Evolutionary conservation across 2,113 vertebrate species (phyloP), one percentile per base, ranked within the genome.

Genomic region (Eupsittula cactorum): DNA sequence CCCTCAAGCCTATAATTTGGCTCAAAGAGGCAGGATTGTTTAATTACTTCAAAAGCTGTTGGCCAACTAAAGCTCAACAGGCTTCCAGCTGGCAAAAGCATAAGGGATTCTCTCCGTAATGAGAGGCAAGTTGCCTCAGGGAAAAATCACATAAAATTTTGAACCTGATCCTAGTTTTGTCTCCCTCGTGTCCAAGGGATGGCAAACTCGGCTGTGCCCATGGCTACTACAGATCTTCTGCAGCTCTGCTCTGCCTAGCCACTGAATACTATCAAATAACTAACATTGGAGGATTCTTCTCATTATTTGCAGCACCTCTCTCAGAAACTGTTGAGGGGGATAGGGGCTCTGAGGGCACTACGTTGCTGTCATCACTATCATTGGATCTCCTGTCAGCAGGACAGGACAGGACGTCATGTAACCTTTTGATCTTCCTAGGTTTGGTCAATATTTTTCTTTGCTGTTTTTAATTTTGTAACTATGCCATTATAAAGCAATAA

Each of bases 11-110:
- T 84, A 21, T 84, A 78, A 93, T 95, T 89, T 96, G 90, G 88
- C 95, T 89, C 60, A 49, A 67, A 65, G 76, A 94, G 25, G 86
- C 77, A 92, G 63, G 89, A 86, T 82, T 91, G 73, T 82, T 91
- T 94, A 92, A 93, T 93, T 93, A 78, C 76, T 62, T 89, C 57
- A 93, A 91, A 94, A 65, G 62, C 83, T 92, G 73, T 88, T 94
- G 92, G 92, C 93, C 0, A 0, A 71, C 5, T 13, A 64, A 75
- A 57, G 65, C 85, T 70, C 67, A 63, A 11, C n/a, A 75, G 89
- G 44, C 67, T 93, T 96, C 93, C 95, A 96, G 90, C 88, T 96
- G 93, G 95, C 83, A 59, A 55, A 78, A 52, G 16, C 82, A 21
- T 5, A 28, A n/a, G 16, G 16, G 74, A 68, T 1, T 1, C 42